Percentiles rank a stretch among this genome's conserved stretches.
phyloP scores from a whole-genome alignment of 1,140 invertebrate genomes.

The Araneus ventricosus region DNA sequence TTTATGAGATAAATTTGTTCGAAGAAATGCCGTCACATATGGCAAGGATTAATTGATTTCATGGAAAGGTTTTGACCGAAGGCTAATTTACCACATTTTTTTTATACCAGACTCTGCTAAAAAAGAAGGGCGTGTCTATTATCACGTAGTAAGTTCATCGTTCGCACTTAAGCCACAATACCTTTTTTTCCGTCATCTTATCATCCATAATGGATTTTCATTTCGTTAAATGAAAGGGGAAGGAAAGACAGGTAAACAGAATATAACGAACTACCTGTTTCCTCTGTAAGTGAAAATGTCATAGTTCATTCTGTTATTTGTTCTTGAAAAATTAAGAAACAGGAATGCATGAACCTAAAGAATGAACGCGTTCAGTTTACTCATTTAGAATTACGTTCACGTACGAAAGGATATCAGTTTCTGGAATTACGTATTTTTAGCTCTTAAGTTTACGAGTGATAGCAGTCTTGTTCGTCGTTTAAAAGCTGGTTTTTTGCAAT shows the following conservation, averaged over 20 bases:
- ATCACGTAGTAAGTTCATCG: conserved; percentile 19
- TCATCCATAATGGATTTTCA: background rate
- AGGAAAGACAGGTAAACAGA: background rate
- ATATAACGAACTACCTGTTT: background rate
- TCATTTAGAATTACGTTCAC: background rate
- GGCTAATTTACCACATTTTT: background rate
- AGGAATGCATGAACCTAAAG: background rate
- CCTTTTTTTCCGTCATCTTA: background rate
- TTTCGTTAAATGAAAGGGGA: background rate
- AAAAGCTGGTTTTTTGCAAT: background rate
- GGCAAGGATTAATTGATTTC: conserved; percentile 30
- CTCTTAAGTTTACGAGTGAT: background rate
- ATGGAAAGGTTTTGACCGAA: background rate
- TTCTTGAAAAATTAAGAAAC: background rate
- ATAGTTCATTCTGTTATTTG: background rate
- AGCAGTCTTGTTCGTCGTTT: background rate
- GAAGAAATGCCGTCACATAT: background rate
- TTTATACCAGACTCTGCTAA: background rate
- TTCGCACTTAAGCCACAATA: background rate
- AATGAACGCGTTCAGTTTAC: conserved; percentile 20
- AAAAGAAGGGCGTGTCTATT: conserved; percentile 1
- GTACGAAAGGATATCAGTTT: background rate
- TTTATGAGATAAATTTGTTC: too few relatives aligned
- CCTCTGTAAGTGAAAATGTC: background rate
- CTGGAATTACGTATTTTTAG: conserved; percentile 14